Evolutionary conservation across 1,140 invertebrate genomes (phyloP), one percentile per base, ranked within the genome.

Genomic region (Platorchestia sp.): DNA sequence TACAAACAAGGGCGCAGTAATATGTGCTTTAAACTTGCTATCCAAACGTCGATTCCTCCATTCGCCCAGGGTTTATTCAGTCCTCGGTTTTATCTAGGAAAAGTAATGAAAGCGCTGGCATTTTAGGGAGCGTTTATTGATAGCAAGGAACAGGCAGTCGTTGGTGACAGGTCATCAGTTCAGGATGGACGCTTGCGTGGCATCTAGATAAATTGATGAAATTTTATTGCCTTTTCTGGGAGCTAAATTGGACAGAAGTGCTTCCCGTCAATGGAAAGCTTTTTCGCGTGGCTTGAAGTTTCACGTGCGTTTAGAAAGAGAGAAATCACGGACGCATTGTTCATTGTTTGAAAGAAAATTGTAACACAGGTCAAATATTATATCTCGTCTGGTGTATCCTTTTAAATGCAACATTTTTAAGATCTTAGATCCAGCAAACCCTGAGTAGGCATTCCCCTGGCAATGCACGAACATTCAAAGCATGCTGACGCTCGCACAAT

Each of bases 111-210:
- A 90, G 27, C 44, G 87, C 42, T 90, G 22, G 87, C 41, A 45
- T 90, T 90, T 90, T 44, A 41, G 5, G 27, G 6, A 27, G 6
- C 87, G 44, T 90, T 90, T 44, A 45, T 93, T 44, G 45, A 93
- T 93, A 45, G 45, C 91, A 93, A 93, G 40, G 45, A 16, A 93
- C 45, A 40, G 45, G 43, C 91, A 47, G 45, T 93, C 40, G 45
- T 40, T n/a, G 43, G 19, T 47, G 91, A 93, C 91, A 93, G 91
- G 91, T 93, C 91, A 93, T 93, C 91, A 93, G 45, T 93, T 93
- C 10, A 45, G 45, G 91, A 27, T 44, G 44, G 45, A 44, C 91
- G 40, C 36, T 40, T 45, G 91, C 44, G 6, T 93, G 43, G 36
- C 91, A 93, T 93, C 91, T n/a, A 93, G 19, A 93, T 47, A 44